Conservation (phyloP, 2,888 invertebrate species). For the Acronicta aceris region DNA sequence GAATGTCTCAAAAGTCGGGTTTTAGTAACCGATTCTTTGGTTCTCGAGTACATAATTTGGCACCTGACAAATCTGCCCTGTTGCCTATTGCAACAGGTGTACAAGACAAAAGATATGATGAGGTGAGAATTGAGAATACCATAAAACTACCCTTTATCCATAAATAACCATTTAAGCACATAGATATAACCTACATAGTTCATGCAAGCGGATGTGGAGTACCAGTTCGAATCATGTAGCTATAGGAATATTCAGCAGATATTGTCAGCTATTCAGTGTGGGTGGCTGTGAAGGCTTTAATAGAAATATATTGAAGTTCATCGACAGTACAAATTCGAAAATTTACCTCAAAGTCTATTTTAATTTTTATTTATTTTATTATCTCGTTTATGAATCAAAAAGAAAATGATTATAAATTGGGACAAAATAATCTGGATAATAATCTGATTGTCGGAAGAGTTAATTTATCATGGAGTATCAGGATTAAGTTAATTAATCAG, state of each 20-base stretch:
- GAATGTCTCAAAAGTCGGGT: no score
- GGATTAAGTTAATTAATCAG: background rate
- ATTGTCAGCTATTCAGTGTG: conserved; percentile 19
- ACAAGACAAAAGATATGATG: no score
- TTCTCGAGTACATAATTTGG: no score
- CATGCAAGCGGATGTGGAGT: background rate
- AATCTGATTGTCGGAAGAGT: background rate
- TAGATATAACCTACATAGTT: background rate
- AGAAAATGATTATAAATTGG: background rate
- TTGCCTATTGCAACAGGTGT: no score
- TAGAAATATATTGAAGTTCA: conserved; percentile 8
- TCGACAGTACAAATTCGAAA: background rate
- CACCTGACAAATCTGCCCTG: no score
- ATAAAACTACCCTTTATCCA: no score
- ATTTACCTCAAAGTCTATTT: background rate
- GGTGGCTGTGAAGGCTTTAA: conserved; percentile 7
- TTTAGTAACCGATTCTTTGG: no score
- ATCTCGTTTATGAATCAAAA: background rate
- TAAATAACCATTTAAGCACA: no score
- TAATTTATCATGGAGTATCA: background rate
- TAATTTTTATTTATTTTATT: background rate
- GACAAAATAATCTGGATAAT: background rate
- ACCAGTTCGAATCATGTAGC: background rate
- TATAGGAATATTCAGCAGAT: background rate
- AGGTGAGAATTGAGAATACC: no score